Conservation (phyloP, 2,113 vertebrate species). For the Perca schrenkii region DNA sequence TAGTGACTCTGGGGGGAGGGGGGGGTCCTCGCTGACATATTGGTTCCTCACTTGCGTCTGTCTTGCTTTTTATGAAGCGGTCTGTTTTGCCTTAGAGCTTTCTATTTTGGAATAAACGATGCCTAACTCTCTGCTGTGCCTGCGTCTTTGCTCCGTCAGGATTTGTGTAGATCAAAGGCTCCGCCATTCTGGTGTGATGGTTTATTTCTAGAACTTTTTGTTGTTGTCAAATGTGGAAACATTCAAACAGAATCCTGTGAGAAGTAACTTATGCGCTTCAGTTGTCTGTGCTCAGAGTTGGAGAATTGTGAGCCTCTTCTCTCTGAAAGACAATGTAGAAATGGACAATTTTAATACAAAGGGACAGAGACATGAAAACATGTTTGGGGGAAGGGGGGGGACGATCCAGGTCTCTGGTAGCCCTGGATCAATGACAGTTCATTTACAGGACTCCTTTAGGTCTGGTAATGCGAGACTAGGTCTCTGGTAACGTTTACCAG, state of each 20-base stretch:
- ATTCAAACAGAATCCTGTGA: not conserved
- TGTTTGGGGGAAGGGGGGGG: too few species aligned
- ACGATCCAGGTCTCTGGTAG: not conserved
- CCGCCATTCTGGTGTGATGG: not conserved
- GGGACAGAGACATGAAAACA: not conserved
- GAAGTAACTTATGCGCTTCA: constrained; percentile 16
- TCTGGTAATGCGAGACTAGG: too few species aligned
- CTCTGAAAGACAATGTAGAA: constrained; percentile 68
- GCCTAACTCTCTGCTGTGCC: constrained; percentile 67
- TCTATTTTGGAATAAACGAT: constrained; percentile 86
- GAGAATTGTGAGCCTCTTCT: constrained; percentile 66
- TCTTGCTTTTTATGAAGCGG: constrained; percentile 70
- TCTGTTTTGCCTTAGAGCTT: constrained; percentile 83
- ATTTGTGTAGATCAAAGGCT: not conserved
- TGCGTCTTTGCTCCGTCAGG: constrained; percentile 20
- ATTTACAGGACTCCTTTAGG: too few species aligned
- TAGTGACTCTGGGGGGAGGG: not conserved
- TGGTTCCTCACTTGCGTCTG: constrained; percentile 49
- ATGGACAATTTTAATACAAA: not conserved
- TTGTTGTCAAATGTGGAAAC: not conserved
- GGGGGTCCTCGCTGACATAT: constrained; percentile 37
- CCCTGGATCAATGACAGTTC: too few species aligned
- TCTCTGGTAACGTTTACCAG: too few species aligned
- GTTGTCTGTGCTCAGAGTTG: constrained; percentile 51
- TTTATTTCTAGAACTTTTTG: not conserved